Percentiles rank a stretch among this genome's conserved stretches.
These are phyloP conservation scores for Drosophila tanythrix DNA, from an alignment of 2,888 invertebrate genomes.

Conservation along the genomic window DNA sequence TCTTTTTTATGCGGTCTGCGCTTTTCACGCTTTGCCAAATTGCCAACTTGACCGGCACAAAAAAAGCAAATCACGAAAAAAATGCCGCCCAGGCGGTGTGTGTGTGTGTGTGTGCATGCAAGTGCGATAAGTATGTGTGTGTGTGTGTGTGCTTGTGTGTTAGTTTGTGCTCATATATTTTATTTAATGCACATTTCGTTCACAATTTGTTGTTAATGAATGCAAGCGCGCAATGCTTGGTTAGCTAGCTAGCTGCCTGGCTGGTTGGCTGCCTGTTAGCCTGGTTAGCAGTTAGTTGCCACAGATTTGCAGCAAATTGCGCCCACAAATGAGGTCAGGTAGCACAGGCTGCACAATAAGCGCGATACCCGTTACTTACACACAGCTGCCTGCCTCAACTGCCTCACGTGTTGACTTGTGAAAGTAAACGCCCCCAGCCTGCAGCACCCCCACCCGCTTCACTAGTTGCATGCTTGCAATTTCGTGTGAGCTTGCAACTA, in stretches of 20 bases:
- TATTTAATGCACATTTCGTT: constrained; percentile 77
- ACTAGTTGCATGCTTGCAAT: constrained; percentile 48
- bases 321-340: constrained; percentile 76
- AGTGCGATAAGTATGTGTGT: constrained; percentile 12
- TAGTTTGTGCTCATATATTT: constrained; percentile 69
- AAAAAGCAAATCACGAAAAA: constrained; percentile 48
- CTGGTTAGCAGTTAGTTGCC: constrained; percentile 66
- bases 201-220: constrained; percentile 78
- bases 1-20: constrained; percentile 53
- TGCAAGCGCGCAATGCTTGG: constrained; percentile 63
- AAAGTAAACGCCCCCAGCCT: constrained; percentile 68
- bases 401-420: constrained; percentile 78
- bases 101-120: constrained; percentile 14
- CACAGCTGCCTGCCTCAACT: constrained; percentile 49
- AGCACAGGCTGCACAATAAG: constrained; percentile 71
- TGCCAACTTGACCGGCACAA: constrained; percentile 77
- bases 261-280: constrained; percentile 23
- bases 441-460: neutral
- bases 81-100: constrained; percentile 24
- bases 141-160: constrained; percentile 29
- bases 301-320: constrained; percentile 75
- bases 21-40: constrained; percentile 80
- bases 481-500: constrained; percentile 75
- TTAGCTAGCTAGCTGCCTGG: constrained; percentile 9
- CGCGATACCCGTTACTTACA: constrained; percentile 63